phyloP scores from a whole-genome alignment of 2,113 vertebrate genomes.

The Mormyrus lacerda region DNA sequence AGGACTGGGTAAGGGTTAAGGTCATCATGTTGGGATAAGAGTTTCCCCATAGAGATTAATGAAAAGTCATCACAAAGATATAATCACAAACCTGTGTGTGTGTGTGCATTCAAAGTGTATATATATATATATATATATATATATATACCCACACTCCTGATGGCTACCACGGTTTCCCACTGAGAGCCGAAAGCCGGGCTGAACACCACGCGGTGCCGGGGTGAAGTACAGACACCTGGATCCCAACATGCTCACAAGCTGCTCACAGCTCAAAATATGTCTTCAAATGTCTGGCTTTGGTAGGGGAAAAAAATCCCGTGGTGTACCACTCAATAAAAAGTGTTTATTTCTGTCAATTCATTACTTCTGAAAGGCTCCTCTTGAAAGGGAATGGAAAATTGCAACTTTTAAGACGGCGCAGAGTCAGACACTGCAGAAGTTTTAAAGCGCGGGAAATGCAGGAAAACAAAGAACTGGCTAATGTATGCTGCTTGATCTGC shows the following conservation, averaged over 20 bases:
- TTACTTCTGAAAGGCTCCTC: slow-evolving; percentile 24
- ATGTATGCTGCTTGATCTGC: slow-evolving; percentile 45
- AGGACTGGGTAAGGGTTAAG: too few relatives aligned
- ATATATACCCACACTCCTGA: background rate
- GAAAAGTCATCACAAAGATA: too few relatives aligned
- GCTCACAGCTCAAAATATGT: background rate
- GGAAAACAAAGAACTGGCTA: slow-evolving; percentile 3
- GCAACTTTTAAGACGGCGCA: slow-evolving; percentile 6
- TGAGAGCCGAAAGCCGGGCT: background rate
- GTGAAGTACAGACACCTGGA: background rate
- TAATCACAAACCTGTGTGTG: too few relatives aligned
- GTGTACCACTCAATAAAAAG: slow-evolving; percentile 15
- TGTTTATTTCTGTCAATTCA: slow-evolving; percentile 22
- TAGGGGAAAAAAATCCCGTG: background rate
- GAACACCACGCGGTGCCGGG: background rate
- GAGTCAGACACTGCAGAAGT: background rate
- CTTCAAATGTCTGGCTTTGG: background rate
- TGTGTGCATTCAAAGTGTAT: too few relatives aligned
- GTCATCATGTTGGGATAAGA: too few relatives aligned
- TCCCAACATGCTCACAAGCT: background rate
- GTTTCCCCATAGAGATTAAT: too few relatives aligned
- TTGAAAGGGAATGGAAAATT: slow-evolving; percentile 22
- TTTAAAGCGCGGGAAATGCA: background rate
- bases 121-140: background rate
- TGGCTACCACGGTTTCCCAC: background rate